Evolutionary conservation across 2,888 invertebrate species (phyloP).

Genomic region (Rhagium mordax): DNA sequence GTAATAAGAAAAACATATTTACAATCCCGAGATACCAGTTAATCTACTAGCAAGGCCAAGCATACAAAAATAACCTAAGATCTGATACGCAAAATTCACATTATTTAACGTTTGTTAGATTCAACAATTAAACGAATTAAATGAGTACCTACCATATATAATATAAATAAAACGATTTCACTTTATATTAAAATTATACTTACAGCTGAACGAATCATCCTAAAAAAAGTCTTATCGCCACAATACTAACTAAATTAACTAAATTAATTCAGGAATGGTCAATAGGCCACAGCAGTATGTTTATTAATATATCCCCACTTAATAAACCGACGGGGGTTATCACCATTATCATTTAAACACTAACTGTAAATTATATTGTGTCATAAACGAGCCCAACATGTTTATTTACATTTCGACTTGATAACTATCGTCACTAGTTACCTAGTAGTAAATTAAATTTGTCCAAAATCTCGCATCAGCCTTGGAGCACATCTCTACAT

Average conservation of each 20-base stretch:
- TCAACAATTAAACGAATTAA: too few relatives aligned
- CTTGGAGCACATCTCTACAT: too few relatives aligned
- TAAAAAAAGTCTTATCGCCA: not conserved
- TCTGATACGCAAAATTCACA: not conserved
- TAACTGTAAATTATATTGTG: not conserved
- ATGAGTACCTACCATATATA: not conserved
- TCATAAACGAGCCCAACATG: not conserved
- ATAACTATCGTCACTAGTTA: not conserved
- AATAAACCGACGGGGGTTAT: not conserved
- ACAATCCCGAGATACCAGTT: not conserved
- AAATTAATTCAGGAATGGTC: conserved; percentile 9
- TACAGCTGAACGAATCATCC: conserved; percentile 19
- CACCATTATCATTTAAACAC: not conserved
- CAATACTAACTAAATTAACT: conserved; percentile 6
- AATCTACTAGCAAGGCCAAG: not conserved
- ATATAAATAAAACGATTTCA: not conserved
- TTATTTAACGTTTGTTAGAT: not conserved
- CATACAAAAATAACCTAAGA: not conserved
- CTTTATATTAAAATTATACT: not conserved
- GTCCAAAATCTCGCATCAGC: not conserved
- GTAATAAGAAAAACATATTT: not conserved
- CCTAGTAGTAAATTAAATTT: too few relatives aligned
- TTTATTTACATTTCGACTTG: not conserved
- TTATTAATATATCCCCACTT: conserved; percentile 22
- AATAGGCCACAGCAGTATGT: conserved; percentile 1